These are phyloP conservation scores for Smittia aterrima DNA, from an alignment of 2,888 invertebrate genomes.

Conservation along the genomic window DNA sequence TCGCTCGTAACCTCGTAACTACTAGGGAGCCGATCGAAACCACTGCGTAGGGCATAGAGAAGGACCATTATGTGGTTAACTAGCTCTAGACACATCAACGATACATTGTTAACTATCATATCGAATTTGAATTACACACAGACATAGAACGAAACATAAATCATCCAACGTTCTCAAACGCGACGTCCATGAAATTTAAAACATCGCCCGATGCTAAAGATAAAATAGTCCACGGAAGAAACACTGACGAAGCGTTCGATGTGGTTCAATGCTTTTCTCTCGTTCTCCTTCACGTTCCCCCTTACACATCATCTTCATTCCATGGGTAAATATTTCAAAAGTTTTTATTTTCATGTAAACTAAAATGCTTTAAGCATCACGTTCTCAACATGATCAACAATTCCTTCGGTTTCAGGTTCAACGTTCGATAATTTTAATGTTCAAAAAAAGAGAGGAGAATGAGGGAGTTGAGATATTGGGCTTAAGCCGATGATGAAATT, in stretches of 20 bases:
- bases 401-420: not conserved
- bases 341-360: not conserved
- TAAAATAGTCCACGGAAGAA: not conserved
- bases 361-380: not conserved
- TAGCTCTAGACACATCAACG: not conserved
- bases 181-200: slow-evolving; percentile 2
- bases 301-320: slow-evolving; percentile 1
- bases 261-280: slow-evolving; percentile 9
- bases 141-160: not conserved
- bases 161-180: too few relatives aligned
- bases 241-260: not conserved
- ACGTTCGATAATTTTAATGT: slow-evolving; percentile 15
- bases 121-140: not conserved
- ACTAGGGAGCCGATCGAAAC: not conserved
- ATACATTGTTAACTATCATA: not conserved
- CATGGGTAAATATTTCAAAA: not conserved
- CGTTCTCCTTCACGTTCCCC: not conserved
- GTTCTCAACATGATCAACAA: not conserved
- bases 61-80: not conserved
- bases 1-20: not conserved
- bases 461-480: not conserved
- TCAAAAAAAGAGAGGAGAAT: too few relatives aligned
- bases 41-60: not conserved
- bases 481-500: too few relatives aligned
- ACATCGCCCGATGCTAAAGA: not conserved